Evolutionary conservation across 1,140 invertebrate species (phyloP).

Genomic region (Hyposmocoma kahamanoa): DNA sequence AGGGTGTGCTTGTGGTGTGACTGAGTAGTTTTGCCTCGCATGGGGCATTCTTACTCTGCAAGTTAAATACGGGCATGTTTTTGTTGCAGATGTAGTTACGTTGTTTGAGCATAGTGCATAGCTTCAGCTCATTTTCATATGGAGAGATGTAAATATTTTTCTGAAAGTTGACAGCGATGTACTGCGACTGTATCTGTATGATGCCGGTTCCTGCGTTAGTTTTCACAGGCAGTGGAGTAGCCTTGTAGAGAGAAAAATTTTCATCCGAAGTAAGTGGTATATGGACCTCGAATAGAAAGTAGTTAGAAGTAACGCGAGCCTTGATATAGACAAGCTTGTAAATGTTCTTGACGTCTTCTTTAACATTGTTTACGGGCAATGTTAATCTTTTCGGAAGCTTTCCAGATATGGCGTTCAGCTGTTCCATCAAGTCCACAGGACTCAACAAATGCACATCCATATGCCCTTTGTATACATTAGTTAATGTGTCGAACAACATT

Average conservation of each 20-base stretch:
- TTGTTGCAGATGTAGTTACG: slow-evolving; percentile 9
- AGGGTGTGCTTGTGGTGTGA: slow-evolving; percentile 5
- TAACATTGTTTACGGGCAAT: slow-evolving; percentile 14
- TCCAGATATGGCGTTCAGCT: slow-evolving; percentile 15
- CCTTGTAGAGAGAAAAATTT: slow-evolving; percentile 9
- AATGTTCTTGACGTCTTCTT: slow-evolving; percentile 7
- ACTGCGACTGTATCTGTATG: slow-evolving; percentile 2
- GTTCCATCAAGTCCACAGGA: slow-evolving; percentile 11
- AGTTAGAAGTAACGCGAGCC: slow-evolving; percentile 12
- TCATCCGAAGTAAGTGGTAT: slow-evolving; percentile 14
- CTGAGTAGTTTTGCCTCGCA: slow-evolving; percentile 15
- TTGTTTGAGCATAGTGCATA: slow-evolving; percentile 5
- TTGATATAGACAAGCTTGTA: slow-evolving; percentile 17
- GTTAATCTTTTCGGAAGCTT: slow-evolving; percentile 16
- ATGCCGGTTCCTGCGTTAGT: background rate
- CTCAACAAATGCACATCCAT: slow-evolving; percentile 18
- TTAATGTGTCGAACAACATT: slow-evolving; percentile 14
- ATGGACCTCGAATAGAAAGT: slow-evolving; percentile 16
- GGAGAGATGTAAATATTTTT: slow-evolving; percentile 9
- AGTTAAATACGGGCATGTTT: slow-evolving; percentile 12
- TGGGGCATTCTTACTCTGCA: slow-evolving; percentile 11
- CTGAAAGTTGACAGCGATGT: slow-evolving; percentile 14
- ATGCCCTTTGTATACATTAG: slow-evolving; percentile 16
- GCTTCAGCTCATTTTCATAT: slow-evolving; percentile 8
- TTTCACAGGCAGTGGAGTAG: slow-evolving; percentile 12